Conservation (phyloP, 2,797 vertebrate genomes). For the Diplodus sargus region DNA sequence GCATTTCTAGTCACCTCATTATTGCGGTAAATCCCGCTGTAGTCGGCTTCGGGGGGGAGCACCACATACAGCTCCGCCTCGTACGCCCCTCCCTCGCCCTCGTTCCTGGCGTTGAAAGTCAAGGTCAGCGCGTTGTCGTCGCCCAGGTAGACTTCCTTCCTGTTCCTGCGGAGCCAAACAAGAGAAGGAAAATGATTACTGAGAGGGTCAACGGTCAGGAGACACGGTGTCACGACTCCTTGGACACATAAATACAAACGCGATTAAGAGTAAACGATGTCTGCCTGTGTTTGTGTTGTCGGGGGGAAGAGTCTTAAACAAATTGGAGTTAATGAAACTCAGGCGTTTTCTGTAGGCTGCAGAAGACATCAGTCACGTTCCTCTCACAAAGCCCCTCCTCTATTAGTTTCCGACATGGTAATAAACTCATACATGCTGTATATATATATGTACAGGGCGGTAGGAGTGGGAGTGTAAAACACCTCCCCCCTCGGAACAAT, state of each 20-base stretch:
- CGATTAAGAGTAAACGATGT: conserved; percentile 11
- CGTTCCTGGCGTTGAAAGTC: conserved; percentile 90
- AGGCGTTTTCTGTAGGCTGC: conserved; percentile 24
- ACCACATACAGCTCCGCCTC: conserved; percentile 93
- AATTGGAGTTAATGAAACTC: conserved; percentile 27
- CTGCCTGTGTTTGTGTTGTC: conserved; percentile 17
- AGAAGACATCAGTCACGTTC: conserved; percentile 46
- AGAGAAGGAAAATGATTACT: conserved; percentile 29
- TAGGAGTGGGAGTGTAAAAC: conserved; percentile 53
- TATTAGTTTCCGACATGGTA: conserved; percentile 60
- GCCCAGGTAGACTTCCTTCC: conserved; percentile 88
- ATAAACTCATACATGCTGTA: conserved; percentile 71
- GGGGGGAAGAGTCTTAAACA: conserved; percentile 11
- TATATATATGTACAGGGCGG: conserved; percentile 36
- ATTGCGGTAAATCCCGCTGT: conserved; percentile 91
- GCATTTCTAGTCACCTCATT: conserved; percentile 86
- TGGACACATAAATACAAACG: conserved; percentile 14
- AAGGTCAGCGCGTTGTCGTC: conserved; percentile 91
- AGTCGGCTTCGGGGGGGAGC: conserved; percentile 91
- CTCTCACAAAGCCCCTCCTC: conserved; percentile 43
- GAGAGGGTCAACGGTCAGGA: conserved; percentile 18
- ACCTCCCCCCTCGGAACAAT: conserved; percentile 73
- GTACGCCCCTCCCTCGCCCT: conserved; percentile 93
- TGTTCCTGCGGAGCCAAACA: conserved; percentile 81
- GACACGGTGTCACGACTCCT: conserved; percentile 21